A percentile compares a stretch with the other conserved stretches of the same genome.
Evolutionary conservation across 2,888 invertebrate species (phyloP).

Genomic region (Phytoseiulus persimilis): DNA sequence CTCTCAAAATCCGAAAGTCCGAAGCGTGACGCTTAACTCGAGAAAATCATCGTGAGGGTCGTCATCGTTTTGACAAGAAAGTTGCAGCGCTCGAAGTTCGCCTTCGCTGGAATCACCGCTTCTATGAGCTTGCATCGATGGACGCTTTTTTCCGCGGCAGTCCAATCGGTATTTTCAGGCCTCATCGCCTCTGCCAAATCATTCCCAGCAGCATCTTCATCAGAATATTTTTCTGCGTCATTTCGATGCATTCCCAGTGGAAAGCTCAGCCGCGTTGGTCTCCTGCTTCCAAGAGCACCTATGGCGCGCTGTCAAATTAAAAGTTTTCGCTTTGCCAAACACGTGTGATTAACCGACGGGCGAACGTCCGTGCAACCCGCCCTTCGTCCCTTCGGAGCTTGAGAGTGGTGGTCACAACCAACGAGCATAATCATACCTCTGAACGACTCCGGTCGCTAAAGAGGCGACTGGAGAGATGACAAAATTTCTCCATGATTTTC

Average conservation of each 20-base stretch:
- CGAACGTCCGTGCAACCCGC: too few relatives aligned
- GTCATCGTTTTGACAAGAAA: background rate
- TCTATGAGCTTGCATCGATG: background rate
- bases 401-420: background rate
- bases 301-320: background rate
- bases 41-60: background rate
- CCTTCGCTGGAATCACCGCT: background rate
- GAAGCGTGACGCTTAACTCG: background rate
- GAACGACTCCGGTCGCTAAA: background rate
- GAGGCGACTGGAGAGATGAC: background rate
- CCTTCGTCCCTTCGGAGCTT: background rate
- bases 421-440: background rate
- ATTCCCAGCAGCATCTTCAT: background rate
- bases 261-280: background rate
- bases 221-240: background rate
- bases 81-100: background rate
- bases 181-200: background rate
- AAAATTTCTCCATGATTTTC: background rate
- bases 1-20: background rate
- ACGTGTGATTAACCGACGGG: too few relatives aligned
- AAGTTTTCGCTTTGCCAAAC: background rate
- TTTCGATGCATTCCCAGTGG: background rate
- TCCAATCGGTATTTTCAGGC: background rate
- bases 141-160: background rate
- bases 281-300: background rate